Evolutionary conservation across 2,888 invertebrate species (phyloP).

Genomic region (Nomada goodeniana): DNA sequence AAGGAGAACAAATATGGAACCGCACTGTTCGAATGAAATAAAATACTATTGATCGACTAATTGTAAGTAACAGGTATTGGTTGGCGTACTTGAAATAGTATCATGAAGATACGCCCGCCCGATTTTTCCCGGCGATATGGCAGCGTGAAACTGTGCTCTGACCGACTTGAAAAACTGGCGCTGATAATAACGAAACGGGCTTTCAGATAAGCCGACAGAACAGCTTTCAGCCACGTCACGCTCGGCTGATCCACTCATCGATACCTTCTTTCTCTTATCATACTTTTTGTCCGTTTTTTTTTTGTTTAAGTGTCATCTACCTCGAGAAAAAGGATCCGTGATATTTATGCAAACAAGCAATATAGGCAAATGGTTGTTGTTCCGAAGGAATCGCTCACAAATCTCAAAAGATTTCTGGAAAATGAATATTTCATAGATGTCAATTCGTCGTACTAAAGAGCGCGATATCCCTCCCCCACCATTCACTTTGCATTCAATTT

Average conservation of each 20-base stretch:
- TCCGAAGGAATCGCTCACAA: conserved; percentile 2
- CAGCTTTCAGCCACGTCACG: conserved; percentile 39
- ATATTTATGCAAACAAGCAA: conserved; percentile 27
- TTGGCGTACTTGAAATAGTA: conserved; percentile 33
- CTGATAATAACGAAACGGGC: conserved; percentile 66
- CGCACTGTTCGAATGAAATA: too few species aligned
- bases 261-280: conserved; percentile 13
- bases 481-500: too few species aligned
- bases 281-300: neutral
- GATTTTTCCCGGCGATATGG: conserved; percentile 55
- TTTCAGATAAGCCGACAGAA: conserved; percentile 61
- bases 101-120: conserved; percentile 39
- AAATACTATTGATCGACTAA: too few species aligned
- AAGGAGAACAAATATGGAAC: too few species aligned
- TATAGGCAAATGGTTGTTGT: neutral
- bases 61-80: conserved; percentile 27
- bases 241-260: conserved; percentile 61
- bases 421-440: neutral
- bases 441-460: too few species aligned
- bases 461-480: too few species aligned
- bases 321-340: conserved; percentile 35
- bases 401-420: neutral
- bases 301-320: conserved; percentile 33
- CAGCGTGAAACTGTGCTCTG: conserved; percentile 43
- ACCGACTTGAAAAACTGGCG: conserved; percentile 65